phyloP scores from a whole-genome alignment of 2,888 invertebrate species.

The Drosophila merina region DNA sequence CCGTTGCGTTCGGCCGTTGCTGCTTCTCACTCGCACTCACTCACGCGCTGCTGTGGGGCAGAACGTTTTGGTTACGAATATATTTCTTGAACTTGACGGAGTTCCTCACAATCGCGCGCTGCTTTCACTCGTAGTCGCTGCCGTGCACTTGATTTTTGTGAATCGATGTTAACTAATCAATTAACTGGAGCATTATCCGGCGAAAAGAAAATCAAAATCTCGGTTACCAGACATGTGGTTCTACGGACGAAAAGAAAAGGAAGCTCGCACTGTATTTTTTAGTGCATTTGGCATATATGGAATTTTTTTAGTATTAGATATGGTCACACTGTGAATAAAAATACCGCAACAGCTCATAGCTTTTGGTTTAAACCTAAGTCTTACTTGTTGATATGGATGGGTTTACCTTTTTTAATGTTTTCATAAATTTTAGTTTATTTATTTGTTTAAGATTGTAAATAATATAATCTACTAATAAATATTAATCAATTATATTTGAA shows the following conservation, averaged over 20 bases:
- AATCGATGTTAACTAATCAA: conserved; percentile 31
- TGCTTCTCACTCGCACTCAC: conserved; percentile 64
- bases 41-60: conserved; percentile 60
- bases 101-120: conserved; percentile 56
- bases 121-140: conserved; percentile 68
- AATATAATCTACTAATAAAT: background rate
- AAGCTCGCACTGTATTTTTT: conserved; percentile 26
- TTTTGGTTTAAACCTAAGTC: background rate
- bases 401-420: background rate
- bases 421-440: background rate
- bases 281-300: background rate
- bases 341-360: background rate
- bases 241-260: conserved; percentile 88
- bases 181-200: conserved; percentile 72
- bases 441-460: background rate
- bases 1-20: conserved; percentile 41
- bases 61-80: conserved; percentile 70
- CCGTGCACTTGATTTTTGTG: conserved; percentile 51
- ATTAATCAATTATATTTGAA: background rate
- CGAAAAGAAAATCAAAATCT: conserved; percentile 71
- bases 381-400: too few species aligned
- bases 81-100: conserved; percentile 48
- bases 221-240: conserved; percentile 86
- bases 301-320: background rate
- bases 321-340: background rate